Evolutionary conservation across 2,797 vertebrate genomes (phyloP).

Genomic region (Cuniculus paca): DNA sequence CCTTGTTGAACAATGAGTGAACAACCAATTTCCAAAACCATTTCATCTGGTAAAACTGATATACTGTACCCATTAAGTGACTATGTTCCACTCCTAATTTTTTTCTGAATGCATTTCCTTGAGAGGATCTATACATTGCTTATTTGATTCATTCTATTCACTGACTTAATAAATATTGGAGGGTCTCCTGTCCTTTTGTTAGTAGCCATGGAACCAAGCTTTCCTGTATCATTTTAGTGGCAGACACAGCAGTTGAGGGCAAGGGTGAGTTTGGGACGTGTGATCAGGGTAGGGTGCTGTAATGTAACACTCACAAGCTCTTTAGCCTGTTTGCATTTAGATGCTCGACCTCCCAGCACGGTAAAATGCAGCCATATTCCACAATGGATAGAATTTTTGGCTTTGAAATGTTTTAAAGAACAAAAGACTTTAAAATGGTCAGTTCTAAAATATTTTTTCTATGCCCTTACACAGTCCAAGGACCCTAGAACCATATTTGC

Average conservation of each 20-base stretch:
- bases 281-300: fast-evolving
- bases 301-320: not conserved
- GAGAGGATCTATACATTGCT: not conserved
- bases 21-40: not conserved
- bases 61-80: not conserved
- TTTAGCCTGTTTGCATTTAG: not conserved
- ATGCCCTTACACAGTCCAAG: not conserved
- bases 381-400: not conserved
- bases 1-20: no score
- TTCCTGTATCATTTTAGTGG: not conserved
- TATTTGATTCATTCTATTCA: not conserved
- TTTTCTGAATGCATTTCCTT: not conserved
- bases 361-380: not conserved
- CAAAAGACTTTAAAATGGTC: not conserved
- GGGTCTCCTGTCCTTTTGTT: not conserved
- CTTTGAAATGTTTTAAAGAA: not conserved
- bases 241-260: no score
- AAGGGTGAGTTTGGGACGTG: not conserved
- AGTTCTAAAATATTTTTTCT: not conserved
- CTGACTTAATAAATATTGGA: not conserved
- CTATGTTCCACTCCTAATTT: not conserved
- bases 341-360: fast-evolving
- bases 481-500: not conserved
- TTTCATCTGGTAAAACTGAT: not conserved
- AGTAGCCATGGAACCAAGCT: not conserved